phyloP scores from a whole-genome alignment of 2,113 vertebrate species.

The Plecotus auritus region DNA sequence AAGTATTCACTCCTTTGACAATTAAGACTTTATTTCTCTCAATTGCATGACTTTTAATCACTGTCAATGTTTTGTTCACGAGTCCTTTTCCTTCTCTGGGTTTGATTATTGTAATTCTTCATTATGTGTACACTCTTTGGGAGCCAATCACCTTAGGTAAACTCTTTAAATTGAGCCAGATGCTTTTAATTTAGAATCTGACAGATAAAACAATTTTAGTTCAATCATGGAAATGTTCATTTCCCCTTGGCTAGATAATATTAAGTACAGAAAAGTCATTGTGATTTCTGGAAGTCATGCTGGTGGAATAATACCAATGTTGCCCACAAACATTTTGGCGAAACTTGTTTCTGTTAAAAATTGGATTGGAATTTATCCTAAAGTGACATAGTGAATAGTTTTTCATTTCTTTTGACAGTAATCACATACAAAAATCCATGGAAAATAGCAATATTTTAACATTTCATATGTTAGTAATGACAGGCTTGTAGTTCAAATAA shows the following conservation, averaged over 20 bases:
- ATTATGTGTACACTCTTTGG: neutral
- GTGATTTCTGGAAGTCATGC: neutral
- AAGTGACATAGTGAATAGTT: neutral
- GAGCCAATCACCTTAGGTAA: neutral
- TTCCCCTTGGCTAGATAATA: neutral
- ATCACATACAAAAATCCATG: neutral
- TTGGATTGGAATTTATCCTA: neutral
- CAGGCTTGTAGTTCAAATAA: conserved; percentile 25
- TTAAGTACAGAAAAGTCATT: neutral
- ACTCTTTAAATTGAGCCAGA: conserved; percentile 12
- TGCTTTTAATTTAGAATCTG: conserved; percentile 27
- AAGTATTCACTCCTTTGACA: neutral
- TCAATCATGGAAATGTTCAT: conserved; percentile 36
- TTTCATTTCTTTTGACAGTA: neutral
- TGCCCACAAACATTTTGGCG: neutral
- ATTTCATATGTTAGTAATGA: conserved; percentile 6
- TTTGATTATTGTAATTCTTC: conserved; percentile 38
- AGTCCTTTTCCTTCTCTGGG: neutral
- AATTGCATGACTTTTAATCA: conserved; percentile 12
- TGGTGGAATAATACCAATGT: neutral
- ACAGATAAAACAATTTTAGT: neutral
- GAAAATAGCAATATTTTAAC: neutral
- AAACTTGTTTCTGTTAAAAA: neutral
- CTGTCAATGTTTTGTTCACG: conserved; percentile 16
- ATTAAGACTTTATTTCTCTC: conserved; percentile 16